phyloP scores from a whole-genome alignment of 1,140 invertebrate genomes.

The Caenorhabditis inopinata region DNA sequence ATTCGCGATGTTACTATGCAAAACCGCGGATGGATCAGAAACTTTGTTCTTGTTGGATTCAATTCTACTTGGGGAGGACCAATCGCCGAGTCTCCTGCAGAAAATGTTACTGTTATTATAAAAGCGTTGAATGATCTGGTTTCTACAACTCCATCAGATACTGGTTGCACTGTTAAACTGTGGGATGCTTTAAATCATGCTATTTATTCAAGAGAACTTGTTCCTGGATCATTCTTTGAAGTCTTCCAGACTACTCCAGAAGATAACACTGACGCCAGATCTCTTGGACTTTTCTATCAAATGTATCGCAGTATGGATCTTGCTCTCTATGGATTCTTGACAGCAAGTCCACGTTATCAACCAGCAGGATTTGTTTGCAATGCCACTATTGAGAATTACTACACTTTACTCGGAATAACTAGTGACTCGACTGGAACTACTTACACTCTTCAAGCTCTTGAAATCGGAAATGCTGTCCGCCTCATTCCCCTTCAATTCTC shows the following conservation, averaged over 20 bases:
- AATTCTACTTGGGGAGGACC: slow-evolving; percentile 44
- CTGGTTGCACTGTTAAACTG: slow-evolving; percentile 34
- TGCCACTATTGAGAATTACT: slow-evolving; percentile 27
- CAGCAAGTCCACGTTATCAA: not conserved
- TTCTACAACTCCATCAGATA: not conserved
- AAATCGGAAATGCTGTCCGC: not conserved
- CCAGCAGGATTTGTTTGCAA: slow-evolving; percentile 31
- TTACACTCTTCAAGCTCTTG: not conserved
- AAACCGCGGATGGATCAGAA: slow-evolving; percentile 43
- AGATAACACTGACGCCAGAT: not conserved
- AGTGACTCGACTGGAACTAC: slow-evolving; percentile 5
- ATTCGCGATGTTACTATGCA: slow-evolving; percentile 47
- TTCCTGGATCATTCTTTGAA: slow-evolving; percentile 34
- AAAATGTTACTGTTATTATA: slow-evolving; percentile 5
- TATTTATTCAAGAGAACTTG: not conserved
- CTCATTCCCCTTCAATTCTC: slow-evolving; percentile 46
- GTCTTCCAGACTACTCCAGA: slow-evolving; percentile 35
- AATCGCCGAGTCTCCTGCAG: slow-evolving; percentile 11
- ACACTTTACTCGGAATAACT: slow-evolving; percentile 10
- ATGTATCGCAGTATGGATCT: not conserved
- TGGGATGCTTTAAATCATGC: slow-evolving; percentile 42
- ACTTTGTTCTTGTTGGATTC: slow-evolving; percentile 47
- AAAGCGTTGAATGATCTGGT: not conserved
- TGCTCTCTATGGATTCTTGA: not conserved
- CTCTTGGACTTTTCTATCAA: slow-evolving; percentile 9